Evolutionary conservation across 2,797 vertebrate species (phyloP), one percentile per base, ranked within the genome.

Genomic region (Gephyroberyx darwinii): DNA sequence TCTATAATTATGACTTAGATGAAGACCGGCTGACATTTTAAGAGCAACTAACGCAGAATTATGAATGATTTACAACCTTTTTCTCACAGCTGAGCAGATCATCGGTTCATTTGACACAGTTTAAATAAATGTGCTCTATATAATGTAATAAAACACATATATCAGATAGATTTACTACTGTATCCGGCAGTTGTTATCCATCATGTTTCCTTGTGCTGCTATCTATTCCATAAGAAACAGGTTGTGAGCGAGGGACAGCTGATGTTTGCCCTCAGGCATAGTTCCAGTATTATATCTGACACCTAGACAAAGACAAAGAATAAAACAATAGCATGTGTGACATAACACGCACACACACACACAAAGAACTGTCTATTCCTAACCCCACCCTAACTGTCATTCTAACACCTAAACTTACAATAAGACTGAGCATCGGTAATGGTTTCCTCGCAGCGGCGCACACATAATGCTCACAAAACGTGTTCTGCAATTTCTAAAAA

Each of bases 291-390:
- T 37, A n/a, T 33, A n/a, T 35, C 8, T 17, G 33, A 57, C 33
- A 57, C 33, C 31, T n/a, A 33, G 2, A 2, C 26, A 8, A 2
- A 37, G 37, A n/a, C 2, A 5, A 13, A 31, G 1, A 7, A 54
- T 7, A 26, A 31, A 41, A 41, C 3, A 14, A 3, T 14, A 3
- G 41, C 41, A 4, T 14, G 41, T 2, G 5, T 16, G 41, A 48
- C 60, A 30, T 43, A 31, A 48, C 26, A 33, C 45, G 50, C 60
- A 33, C 43, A 19, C 60, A 35, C 45, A 48, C 43, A 50, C 43
- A 48, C 30, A 16, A 16, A 47, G 6, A 4, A 7, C 13, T 3
- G 13, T n/a, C 41, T 45, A 7, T 47, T 14, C 16, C 47, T n/a
- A 16, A n/a, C 47, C 47, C 16, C 17, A 16, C 47, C 5, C 41